Conservation (phyloP, 2,797 vertebrate species). For the Eremophila alpestris region DNA sequence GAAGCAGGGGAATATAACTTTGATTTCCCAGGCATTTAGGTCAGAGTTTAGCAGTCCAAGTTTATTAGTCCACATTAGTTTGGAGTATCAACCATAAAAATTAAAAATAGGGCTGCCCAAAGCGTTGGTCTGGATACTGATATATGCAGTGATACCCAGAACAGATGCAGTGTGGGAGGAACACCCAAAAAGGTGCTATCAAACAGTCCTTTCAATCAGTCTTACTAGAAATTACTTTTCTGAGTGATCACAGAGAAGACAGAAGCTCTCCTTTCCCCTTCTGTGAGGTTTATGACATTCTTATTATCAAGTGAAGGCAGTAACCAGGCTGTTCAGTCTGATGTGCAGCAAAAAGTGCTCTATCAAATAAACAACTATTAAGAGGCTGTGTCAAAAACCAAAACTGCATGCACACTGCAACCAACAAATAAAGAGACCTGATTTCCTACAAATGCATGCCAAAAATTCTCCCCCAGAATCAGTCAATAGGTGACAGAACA, state of each 20-base stretch:
- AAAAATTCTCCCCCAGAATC: not conserved
- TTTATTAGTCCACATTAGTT: not conserved
- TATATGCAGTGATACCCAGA: not conserved
- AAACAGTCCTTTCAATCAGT: not conserved
- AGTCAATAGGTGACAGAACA: not conserved
- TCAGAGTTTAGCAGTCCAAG: not conserved
- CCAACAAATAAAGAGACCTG: not conserved
- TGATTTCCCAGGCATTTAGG: not conserved
- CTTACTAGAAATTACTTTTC: not conserved
- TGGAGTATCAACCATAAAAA: not conserved
- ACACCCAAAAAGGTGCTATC: not conserved
- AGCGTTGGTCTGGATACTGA: not conserved
- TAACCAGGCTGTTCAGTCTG: not conserved
- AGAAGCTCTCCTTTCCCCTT: not conserved
- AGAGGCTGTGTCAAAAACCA: not conserved
- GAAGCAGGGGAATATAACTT: not conserved
- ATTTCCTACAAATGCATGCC: not conserved
- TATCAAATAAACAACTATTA: not conserved
- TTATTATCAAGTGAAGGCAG: accelerated
- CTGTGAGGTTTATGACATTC: not conserved
- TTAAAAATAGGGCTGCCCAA: not conserved
- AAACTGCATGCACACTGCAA: not conserved
- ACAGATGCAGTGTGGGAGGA: not conserved
- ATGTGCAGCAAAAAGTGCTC: not conserved
- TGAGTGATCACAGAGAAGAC: not conserved